Percentiles rank a stretch among this genome's conserved stretches.
Conservation (phyloP, 1,140 invertebrate genomes). For the Bombus breviceps region DNA sequence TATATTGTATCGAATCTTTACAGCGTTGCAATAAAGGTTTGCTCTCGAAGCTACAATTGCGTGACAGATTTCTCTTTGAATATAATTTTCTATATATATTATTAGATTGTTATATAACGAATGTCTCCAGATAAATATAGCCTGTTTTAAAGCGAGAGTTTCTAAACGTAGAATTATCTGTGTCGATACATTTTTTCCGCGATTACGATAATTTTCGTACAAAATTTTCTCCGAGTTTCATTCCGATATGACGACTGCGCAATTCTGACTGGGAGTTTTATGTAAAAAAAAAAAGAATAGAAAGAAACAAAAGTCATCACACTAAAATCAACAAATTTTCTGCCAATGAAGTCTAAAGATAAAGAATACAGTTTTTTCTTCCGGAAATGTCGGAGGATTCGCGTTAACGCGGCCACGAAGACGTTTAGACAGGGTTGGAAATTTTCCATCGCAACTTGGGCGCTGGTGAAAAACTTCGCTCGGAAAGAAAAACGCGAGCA, state of each 20-base stretch:
- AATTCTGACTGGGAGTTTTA: background rate
- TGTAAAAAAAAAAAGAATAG: too few species aligned
- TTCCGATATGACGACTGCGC: background rate
- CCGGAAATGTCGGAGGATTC: background rate
- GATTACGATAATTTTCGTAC: too few species aligned
- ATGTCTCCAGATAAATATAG: too few species aligned
- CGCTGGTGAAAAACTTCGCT: constrained; percentile 10
- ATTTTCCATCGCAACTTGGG: background rate
- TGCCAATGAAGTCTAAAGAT: background rate
- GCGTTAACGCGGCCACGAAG: background rate
- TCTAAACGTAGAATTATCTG: background rate
- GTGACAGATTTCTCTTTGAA: background rate
- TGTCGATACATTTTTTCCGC: background rate
- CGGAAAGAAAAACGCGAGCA: constrained; percentile 8
- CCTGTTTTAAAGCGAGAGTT: too few species aligned
- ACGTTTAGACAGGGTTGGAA: background rate
- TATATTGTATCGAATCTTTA: background rate
- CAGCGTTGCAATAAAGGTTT: background rate
- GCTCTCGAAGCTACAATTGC: background rate
- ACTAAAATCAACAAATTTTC: background rate
- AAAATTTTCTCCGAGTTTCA: background rate
- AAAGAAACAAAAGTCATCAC: background rate
- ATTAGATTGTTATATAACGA: too few species aligned
- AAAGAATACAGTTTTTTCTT: background rate
- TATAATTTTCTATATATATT: too few species aligned